These are phyloP conservation scores for Eremobia ochroleuca DNA, from an alignment of 2,888 invertebrate genomes.

Conservation along the genomic window DNA sequence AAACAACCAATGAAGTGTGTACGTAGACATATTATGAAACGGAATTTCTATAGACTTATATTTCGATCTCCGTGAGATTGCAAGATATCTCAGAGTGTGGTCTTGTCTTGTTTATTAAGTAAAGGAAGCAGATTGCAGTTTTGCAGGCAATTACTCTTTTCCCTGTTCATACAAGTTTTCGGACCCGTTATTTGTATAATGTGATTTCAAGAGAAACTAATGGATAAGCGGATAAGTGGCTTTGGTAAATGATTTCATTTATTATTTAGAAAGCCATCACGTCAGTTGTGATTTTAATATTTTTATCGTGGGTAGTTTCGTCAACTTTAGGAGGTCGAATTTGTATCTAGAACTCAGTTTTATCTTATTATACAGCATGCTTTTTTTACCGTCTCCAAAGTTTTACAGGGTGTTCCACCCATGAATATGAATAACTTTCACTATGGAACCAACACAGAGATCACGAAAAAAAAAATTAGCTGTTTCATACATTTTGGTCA, in stretches of 20 bases:
- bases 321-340: slow-evolving; percentile 17
- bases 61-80: neutral
- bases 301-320: slow-evolving; percentile 17
- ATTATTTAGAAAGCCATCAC: slow-evolving; percentile 4
- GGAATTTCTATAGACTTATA: neutral
- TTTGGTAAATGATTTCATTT: neutral
- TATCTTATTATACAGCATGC: too few relatives aligned
- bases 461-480: too few relatives aligned
- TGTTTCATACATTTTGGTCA: too few relatives aligned
- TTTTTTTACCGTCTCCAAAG: too few relatives aligned
- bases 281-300: slow-evolving; percentile 2
- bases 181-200: slow-evolving; percentile 13
- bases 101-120: slow-evolving; percentile 1
- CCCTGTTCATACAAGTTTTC: neutral
- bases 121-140: slow-evolving; percentile 13
- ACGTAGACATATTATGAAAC: neutral
- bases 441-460: too few relatives aligned
- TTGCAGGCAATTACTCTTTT: slow-evolving; percentile 14
- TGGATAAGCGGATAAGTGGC: neutral
- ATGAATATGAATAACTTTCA: too few relatives aligned
- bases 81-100: slow-evolving; percentile 10
- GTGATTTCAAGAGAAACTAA: slow-evolving; percentile 1
- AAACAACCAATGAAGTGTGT: neutral
- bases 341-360: slow-evolving; percentile 7
- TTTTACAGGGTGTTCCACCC: too few relatives aligned